Conservation (phyloP, 2,113 vertebrate species). For the Emydura subglobosa region DNA sequence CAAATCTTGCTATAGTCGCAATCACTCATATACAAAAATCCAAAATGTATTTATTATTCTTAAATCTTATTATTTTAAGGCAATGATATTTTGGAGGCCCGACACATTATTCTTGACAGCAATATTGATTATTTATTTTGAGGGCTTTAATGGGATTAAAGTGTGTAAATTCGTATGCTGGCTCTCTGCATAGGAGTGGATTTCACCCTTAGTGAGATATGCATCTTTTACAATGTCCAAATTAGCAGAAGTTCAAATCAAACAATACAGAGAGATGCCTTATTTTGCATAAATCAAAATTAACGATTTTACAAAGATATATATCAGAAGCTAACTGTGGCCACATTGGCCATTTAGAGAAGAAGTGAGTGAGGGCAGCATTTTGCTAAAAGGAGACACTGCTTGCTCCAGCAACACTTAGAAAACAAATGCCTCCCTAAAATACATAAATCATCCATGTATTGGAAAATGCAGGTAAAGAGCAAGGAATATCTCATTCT, state of each 20-base stretch:
- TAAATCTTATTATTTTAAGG: neutral
- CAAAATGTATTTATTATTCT: neutral
- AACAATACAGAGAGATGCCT: neutral
- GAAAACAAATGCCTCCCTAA: neutral
- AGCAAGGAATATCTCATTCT: conserved; percentile 13
- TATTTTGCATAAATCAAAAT: conserved; percentile 20
- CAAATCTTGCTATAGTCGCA: neutral
- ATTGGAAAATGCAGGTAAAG: neutral
- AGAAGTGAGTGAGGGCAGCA: neutral
- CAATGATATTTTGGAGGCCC: rapidly evolving
- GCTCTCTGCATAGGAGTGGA: neutral
- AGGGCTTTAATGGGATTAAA: neutral
- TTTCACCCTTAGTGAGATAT: neutral
- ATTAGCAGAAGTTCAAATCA: neutral
- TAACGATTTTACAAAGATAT: conserved; percentile 13
- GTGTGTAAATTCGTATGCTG: neutral
- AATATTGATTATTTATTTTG: neutral
- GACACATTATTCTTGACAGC: neutral
- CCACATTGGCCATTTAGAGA: neutral
- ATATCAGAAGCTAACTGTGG: neutral
- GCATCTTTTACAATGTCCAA: neutral
- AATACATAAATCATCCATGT: neutral
- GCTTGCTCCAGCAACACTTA: conserved; percentile 18
- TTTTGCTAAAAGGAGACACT: conserved; percentile 16
- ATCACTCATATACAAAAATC: neutral